Conservation (phyloP, 2,113 vertebrate species). For the Pomatostomus ruficeps region DNA sequence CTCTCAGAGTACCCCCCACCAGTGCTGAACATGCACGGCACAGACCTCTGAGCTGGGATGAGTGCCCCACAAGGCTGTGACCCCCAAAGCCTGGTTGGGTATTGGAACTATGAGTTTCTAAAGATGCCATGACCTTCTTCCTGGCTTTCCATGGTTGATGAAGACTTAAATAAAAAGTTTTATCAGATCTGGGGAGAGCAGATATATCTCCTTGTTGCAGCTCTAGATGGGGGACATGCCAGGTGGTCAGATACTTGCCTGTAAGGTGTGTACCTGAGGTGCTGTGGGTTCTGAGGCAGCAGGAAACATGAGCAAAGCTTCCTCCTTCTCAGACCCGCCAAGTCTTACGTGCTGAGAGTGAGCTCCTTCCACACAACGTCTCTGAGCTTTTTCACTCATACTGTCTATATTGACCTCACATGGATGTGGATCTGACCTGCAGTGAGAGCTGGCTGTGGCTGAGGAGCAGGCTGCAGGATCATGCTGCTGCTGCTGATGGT, state of each 20-base stretch:
- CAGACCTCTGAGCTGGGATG: background rate
- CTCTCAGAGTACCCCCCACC: background rate
- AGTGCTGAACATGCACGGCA: background rate
- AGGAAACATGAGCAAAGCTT: background rate
- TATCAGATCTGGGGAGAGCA: background rate
- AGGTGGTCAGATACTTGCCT: background rate
- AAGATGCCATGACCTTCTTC: background rate
- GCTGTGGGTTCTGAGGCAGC: background rate
- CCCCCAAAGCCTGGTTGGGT: background rate
- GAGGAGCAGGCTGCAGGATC: background rate
- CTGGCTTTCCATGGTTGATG: background rate
- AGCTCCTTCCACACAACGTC: background rate
- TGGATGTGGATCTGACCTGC: background rate
- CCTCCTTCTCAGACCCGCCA: background rate
- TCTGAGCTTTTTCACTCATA: background rate
- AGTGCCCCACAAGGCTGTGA: background rate
- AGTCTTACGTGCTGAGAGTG: background rate
- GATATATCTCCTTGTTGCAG: background rate
- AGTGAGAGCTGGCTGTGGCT: background rate
- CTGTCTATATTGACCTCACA: fast-evolving
- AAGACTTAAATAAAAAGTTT: background rate
- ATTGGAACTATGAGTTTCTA: background rate
- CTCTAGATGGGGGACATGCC: background rate
- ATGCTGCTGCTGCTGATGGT: background rate
- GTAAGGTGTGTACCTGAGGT: background rate